Evolutionary conservation across 2,888 invertebrate genomes (phyloP), one percentile per base, ranked within the genome.

Genomic region (Hypomecis atomaria): DNA sequence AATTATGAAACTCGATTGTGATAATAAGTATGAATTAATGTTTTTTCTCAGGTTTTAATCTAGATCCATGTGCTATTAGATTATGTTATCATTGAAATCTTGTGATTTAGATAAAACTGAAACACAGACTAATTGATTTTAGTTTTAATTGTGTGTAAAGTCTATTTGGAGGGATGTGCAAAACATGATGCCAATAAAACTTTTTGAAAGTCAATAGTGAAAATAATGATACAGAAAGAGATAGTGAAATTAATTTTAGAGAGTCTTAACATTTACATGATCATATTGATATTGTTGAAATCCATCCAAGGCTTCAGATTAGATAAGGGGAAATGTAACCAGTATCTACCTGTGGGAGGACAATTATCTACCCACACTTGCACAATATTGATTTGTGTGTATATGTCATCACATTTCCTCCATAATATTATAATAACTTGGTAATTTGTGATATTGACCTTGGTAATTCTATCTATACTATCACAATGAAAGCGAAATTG

Each of bases 301-400:
- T 48, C 52, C 61, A 66, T 62, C 67, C 79, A 80, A 79, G 82
- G 83, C 69, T 70, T 62, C 56, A 13, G 83, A 83, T 84, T 73
- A 85, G 81, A 81, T 83, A 80, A 73, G 62, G 60, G 59, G 67
- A 72, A 40, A 70, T 61, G 40, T 40, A 33, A 23, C 13, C 47
- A 59, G 34, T 65, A 65, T 66, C 56, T 57, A 59, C 36, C 57
- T n/a, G 50, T 65, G 37, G 62, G 34, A 71, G 66, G 70, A 69
- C 69, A 69, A 64, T 37, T 45, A 10, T 55, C 56, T 62, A 66
- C 10, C 42, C 4, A 47, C 61, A 43, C 45, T 53, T 61, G 54
- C 47, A 23, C 55, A 48, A 40, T 50, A 23, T 40, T 40, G n/a
- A 33, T n/a, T 10, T 52, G 40, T 40, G 52, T 13, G 40, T 23